Conservation (phyloP, 2,888 invertebrate species). For the Drosophila flavopinicola region DNA sequence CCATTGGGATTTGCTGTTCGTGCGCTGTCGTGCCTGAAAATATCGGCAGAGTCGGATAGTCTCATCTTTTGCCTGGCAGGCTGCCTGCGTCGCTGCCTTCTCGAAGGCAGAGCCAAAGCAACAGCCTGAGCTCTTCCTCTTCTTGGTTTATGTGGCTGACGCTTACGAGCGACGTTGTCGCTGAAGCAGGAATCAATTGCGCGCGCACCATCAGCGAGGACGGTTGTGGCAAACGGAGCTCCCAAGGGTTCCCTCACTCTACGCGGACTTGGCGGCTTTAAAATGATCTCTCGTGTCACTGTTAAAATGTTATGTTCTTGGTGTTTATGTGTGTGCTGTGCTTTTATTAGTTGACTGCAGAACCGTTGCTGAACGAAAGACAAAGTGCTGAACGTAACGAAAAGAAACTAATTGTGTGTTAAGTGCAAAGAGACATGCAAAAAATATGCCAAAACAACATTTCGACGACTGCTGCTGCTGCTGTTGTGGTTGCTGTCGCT, state of each 20-base stretch:
- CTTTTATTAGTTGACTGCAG: slow-evolving; percentile 62
- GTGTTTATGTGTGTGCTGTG: slow-evolving; percentile 49
- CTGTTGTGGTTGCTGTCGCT: slow-evolving; percentile 5
- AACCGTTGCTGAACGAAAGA: slow-evolving; percentile 55
- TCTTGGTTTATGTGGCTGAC: slow-evolving; percentile 46
- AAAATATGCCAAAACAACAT: slow-evolving; percentile 58
- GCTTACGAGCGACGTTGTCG: slow-evolving; percentile 66
- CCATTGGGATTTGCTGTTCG: slow-evolving; percentile 2
- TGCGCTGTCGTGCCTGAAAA: slow-evolving; percentile 12
- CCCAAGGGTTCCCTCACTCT: slow-evolving; percentile 14
- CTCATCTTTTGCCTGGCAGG: slow-evolving; percentile 36
- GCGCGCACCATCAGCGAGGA: slow-evolving; percentile 79
- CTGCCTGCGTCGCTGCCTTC: slow-evolving; percentile 49
- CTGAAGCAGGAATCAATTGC: slow-evolving; percentile 82
- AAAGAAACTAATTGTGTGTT: slow-evolving; percentile 58
- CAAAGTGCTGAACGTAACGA: slow-evolving; percentile 51
- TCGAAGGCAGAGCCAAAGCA: slow-evolving; percentile 32
- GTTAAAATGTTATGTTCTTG: slow-evolving; percentile 33
- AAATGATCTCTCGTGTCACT: slow-evolving; percentile 36
- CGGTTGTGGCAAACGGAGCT: slow-evolving; percentile 70
- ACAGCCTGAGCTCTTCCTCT: slow-evolving; percentile 39
- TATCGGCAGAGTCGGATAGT: slow-evolving; percentile 20
- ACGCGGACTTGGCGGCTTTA: slow-evolving; percentile 24
- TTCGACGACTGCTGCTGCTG: slow-evolving; percentile 28
- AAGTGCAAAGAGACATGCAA: slow-evolving; percentile 65